Conservation (phyloP, 1,140 invertebrate species). For the Pseudomyrmex pallidus region DNA sequence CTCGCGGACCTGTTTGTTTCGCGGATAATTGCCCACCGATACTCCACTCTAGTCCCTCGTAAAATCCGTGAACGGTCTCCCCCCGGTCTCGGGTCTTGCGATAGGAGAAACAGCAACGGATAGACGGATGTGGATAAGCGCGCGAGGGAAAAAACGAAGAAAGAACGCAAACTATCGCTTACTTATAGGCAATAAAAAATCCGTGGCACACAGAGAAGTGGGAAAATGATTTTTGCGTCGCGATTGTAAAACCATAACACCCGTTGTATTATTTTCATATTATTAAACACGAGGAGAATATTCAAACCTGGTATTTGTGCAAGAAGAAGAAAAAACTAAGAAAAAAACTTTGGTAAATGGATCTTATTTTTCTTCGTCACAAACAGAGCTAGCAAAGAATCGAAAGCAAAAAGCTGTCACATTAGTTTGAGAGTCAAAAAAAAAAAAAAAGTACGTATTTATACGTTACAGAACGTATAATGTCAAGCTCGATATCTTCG, state of each 20-base stretch:
- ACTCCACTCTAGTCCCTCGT: conserved; percentile 73
- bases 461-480: conserved; percentile 23
- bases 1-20: conserved; percentile 74
- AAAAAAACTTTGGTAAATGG: no score
- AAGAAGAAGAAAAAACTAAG: background rate
- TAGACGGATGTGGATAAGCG: background rate
- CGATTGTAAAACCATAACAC: conserved; percentile 17
- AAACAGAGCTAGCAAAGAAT: no score
- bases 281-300: background rate
- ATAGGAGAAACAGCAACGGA: conserved; percentile 33
- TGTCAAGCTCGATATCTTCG: background rate
- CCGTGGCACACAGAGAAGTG: conserved; percentile 17
- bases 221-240: conserved; percentile 15
- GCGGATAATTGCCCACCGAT: conserved; percentile 76
- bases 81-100: conserved; percentile 58
- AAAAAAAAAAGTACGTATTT: background rate
- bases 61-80: conserved; percentile 72
- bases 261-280: background rate
- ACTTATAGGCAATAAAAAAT: conserved; percentile 46
- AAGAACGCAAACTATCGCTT: conserved; percentile 6
- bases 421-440: background rate
- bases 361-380: no score
- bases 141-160: background rate
- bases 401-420: no score
- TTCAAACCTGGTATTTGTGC: no score